Evolutionary conservation across 2,888 invertebrate species (phyloP).

Genomic region (Vannuccia rotundouncinata): DNA sequence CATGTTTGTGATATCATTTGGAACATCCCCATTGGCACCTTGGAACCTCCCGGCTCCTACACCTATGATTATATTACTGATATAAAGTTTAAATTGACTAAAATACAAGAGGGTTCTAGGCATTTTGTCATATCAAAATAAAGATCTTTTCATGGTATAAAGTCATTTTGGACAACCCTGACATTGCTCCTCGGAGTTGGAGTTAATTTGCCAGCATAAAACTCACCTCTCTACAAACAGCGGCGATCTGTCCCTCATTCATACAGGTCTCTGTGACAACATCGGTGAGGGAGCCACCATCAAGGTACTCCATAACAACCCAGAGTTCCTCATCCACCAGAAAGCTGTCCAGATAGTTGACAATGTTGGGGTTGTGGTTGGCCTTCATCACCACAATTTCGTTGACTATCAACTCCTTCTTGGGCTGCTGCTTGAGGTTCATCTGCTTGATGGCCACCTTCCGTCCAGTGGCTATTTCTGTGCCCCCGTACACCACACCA

Average conservation of each 20-base stretch:
- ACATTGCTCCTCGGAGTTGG: no score
- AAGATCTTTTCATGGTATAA: no score
- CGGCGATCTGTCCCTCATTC: constrained; percentile 92
- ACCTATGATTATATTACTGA: no score
- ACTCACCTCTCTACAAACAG: constrained; percentile 75
- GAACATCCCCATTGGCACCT: no score
- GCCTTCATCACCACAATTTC: constrained; percentile 65
- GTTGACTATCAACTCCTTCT: constrained; percentile 87
- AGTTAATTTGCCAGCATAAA: no score
- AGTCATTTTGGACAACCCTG: no score
- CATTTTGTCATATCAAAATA: no score
- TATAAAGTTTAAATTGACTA: no score
- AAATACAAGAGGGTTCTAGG: no score
- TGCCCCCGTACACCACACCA: constrained; percentile 38
- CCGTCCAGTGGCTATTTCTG: constrained; percentile 9
- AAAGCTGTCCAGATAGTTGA: constrained; percentile 87
- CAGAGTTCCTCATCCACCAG: constrained; percentile 82
- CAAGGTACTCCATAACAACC: constrained; percentile 88
- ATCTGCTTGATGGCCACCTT: constrained; percentile 92
- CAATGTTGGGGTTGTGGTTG: constrained; percentile 81
- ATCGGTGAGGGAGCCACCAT: constrained; percentile 82
- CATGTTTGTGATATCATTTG: no score
- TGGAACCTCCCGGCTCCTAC: no score
- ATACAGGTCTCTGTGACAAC: constrained; percentile 93
- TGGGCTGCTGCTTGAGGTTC: constrained; percentile 83